A percentile compares a stretch with the other conserved stretches of the same genome.
Conservation (phyloP, 1,140 invertebrate genomes). For the Calliopsis andreniformis region DNA sequence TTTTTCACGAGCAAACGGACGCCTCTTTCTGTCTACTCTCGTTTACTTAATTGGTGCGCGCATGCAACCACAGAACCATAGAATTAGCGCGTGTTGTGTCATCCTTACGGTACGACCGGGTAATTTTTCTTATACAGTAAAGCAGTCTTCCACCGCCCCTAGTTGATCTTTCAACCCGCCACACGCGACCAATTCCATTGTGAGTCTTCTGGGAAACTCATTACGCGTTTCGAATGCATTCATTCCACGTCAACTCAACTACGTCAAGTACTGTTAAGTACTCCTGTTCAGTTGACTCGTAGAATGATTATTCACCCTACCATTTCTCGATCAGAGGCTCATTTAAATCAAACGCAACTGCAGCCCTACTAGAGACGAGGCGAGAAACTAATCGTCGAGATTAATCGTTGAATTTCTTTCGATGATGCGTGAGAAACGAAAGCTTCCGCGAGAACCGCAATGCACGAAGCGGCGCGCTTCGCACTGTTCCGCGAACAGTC, state of each 20-base stretch:
- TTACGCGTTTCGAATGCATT: neutral
- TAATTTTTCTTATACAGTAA: neutral
- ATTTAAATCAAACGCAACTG: too few species aligned
- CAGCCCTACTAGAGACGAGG: too few species aligned
- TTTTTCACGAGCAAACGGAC: slow-evolving; percentile 22
- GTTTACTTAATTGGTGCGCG: slow-evolving; percentile 51
- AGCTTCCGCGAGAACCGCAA: neutral
- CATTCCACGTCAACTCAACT: neutral
- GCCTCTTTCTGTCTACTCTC: slow-evolving; percentile 31
- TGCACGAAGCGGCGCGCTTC: neutral
- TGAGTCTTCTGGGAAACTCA: neutral
- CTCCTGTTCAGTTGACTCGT: too few species aligned
- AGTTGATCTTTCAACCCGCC: neutral
- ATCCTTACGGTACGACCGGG: slow-evolving; percentile 5
- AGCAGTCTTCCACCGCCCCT: neutral
- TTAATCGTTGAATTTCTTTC: neutral
- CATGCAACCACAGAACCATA: slow-evolving; percentile 3
- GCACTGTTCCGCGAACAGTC: slow-evolving; percentile 7
- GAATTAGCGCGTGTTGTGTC: slow-evolving; percentile 32
- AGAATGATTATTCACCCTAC: too few species aligned
- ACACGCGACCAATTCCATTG: neutral
- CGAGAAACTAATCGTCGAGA: neutral
- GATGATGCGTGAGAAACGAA: slow-evolving; percentile 32
- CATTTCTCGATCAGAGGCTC: too few species aligned
- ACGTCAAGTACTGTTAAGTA: too few species aligned